A percentile compares a stretch with the other conserved stretches of the same genome.
phyloP scores from a whole-genome alignment of 2,797 vertebrate species.

The Lerista edwardsae region DNA sequence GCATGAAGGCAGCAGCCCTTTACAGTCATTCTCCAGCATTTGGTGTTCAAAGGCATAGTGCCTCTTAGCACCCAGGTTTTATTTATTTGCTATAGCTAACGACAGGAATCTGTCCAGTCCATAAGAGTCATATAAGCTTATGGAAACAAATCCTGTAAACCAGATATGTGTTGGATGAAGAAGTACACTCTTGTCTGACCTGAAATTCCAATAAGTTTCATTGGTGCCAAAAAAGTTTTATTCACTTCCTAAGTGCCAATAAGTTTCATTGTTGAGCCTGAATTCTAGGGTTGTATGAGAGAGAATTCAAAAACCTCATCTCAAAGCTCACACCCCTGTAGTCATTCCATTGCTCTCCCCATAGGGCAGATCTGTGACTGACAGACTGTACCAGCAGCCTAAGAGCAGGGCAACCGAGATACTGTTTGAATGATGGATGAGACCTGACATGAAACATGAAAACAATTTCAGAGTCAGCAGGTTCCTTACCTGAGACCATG shows the following conservation, averaged over 20 bases:
- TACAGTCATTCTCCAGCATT: background rate
- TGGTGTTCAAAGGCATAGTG: background rate
- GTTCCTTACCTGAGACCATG: conserved; percentile 87
- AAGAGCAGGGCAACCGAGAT: background rate
- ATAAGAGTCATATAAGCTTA: background rate
- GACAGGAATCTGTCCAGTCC: background rate
- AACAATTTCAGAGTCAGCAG: background rate
- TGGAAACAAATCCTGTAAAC: too few relatives aligned
- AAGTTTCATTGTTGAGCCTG: background rate
- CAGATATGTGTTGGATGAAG: background rate
- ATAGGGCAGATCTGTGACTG: background rate
- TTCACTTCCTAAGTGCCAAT: background rate
- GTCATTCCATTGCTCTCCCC: background rate
- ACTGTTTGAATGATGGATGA: conserved; percentile 3
- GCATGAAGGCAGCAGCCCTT: background rate
- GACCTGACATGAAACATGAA: background rate
- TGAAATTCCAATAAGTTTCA: background rate
- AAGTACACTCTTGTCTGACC: background rate
- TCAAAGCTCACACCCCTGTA: background rate
- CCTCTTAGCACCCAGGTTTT: background rate
- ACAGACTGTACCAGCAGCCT: background rate
- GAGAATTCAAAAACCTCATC: background rate
- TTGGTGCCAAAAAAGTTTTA: background rate
- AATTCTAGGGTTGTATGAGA: background rate
- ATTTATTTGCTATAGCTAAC: background rate